Percentiles rank a stretch among this genome's conserved stretches.
Evolutionary conservation across 2,113 vertebrate species (phyloP).

Genomic region (Isichthys henryi): DNA sequence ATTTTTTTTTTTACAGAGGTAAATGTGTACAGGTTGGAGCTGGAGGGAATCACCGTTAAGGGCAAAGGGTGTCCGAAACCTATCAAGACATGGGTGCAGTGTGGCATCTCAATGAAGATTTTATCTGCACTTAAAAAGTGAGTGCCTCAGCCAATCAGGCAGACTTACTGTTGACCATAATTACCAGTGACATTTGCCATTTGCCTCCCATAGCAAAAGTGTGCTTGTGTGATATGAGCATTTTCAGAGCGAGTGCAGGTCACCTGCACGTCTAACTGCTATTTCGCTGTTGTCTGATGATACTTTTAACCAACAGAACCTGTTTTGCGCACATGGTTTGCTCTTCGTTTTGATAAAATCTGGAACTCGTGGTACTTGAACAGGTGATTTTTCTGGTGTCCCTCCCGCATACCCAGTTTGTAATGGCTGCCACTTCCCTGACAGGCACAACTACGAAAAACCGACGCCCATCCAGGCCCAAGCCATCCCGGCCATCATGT

Average conservation of each 20-base stretch:
- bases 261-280: neutral
- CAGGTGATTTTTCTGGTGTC: neutral
- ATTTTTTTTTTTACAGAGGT: constrained; percentile 70
- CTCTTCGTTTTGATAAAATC: neutral
- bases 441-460: constrained; percentile 89
- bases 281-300: neutral
- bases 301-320: neutral
- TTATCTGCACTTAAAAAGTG: constrained; percentile 87
- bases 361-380: neutral
- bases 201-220: neutral
- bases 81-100: constrained; percentile 97
- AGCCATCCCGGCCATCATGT: constrained; percentile 96
- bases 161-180: neutral
- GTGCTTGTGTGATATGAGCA: neutral
- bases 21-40: constrained; percentile 75
- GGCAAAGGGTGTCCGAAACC: constrained; percentile 97
- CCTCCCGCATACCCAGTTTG: neutral
- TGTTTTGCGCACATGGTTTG: neutral
- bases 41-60: constrained; percentile 91
- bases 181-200: neutral
- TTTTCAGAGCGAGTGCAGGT: neutral
- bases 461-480: constrained; percentile 94
- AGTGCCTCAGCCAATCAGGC: constrained; percentile 39
- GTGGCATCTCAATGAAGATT: constrained; percentile 98
- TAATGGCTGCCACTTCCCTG: neutral